phyloP scores from a whole-genome alignment of 2,113 vertebrate species.

The Pygoscelis antarcticus region DNA sequence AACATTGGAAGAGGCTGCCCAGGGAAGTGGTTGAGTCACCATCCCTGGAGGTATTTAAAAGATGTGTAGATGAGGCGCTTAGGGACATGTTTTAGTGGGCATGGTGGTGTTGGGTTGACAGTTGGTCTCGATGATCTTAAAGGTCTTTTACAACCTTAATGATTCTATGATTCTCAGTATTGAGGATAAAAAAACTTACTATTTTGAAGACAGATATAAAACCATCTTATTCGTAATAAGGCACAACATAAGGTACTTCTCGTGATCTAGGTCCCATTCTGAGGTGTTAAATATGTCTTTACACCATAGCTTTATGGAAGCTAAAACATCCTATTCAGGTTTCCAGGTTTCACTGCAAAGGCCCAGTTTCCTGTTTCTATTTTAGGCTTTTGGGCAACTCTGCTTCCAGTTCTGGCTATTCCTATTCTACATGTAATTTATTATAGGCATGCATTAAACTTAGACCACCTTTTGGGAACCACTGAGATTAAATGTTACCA shows the following conservation, averaged over 20 bases:
- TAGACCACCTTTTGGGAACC: neutral
- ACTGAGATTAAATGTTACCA: neutral
- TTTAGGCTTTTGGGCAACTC: neutral
- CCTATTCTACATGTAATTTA: neutral
- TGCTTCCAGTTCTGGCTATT: neutral
- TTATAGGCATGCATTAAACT: neutral
- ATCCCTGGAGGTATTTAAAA: too few species aligned
- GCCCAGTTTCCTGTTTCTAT: neutral
- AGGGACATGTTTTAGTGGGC: too few species aligned
- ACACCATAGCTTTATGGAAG: neutral
- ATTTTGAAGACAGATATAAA: neutral
- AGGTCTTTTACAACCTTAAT: too few species aligned
- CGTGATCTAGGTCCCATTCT: neutral
- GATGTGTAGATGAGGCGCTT: too few species aligned
- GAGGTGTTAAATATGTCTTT: neutral
- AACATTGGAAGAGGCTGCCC: too few species aligned
- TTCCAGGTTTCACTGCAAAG: neutral
- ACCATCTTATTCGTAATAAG: neutral
- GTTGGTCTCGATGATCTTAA: too few species aligned
- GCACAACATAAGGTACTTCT: neutral
- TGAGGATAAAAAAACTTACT: neutral
- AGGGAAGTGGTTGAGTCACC: too few species aligned
- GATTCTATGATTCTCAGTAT: neutral
- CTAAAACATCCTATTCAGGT: neutral
- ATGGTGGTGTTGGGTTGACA: too few species aligned